Base-by-base conservation (phyloP, 2,888 invertebrate genomes). In the Netelia inedita region DNA sequence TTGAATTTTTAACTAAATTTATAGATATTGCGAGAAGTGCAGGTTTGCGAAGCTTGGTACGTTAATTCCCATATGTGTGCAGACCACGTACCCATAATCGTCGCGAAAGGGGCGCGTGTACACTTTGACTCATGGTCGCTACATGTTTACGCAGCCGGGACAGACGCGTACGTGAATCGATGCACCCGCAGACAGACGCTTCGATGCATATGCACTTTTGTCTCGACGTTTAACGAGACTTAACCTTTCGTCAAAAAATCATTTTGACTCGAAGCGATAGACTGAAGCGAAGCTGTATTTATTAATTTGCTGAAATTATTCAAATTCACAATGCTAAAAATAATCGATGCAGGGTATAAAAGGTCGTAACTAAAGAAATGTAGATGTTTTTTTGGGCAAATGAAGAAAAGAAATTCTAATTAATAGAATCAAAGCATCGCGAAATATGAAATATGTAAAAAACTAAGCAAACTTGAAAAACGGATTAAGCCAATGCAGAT, bases 61-160 rank as follows among this genome's bases (percentile, higher is more conserved):
- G 21, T 10, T 61, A 61, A 61, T 61, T 61, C 16, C 59, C 68
- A 69, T 69, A 69, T 69, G 46, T 21, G 66, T 66, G 55, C 71
- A 35, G 55, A 19, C 11, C 71, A 43, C 41, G 59, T 72, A 43
- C 19, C 41, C 16, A 55, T 61, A 63, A 79, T 71, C 61, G 50
- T 63, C 57, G 65, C 28, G 28, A 46, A 43, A 61, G 61, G 50
- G 21, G 41, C 19, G 65, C 59, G 76, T 72, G 76, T 66, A 72
- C 57, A 69, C 74, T 73, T 82, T 82, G 82, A 79, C 72, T 82
- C 82, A 82, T 68, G 57, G 41, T 16, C 55, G 21, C 35, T 55
- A 57, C 61, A 72, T 73, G 73, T 82, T 73, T 68, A 79, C 68
- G 82, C 72, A 82, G 78, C 72, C 73, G 78, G 41, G 41, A 59